Evolutionary conservation across 2,113 vertebrate genomes (phyloP), one percentile per base, ranked within the genome.

Genomic region (Puma concolor): DNA sequence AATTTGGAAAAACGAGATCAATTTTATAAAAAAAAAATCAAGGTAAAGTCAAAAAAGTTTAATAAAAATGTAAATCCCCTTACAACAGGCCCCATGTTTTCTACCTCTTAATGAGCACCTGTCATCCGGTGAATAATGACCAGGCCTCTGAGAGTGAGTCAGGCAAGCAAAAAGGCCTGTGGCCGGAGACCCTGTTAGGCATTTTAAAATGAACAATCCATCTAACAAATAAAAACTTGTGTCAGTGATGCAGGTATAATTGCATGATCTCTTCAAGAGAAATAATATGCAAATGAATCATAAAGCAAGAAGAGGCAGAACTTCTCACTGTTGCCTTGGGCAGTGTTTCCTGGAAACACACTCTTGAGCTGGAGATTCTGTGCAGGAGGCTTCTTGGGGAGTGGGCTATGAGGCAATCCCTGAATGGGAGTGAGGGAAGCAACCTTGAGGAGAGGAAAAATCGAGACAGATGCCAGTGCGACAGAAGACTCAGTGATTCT

Each of bases 51-150:
- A 97, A 96, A 90, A 69, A 92, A 98, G 91, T 95, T 98, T 98
- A 98, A 96, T 94, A 97, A 97, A 98, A 97, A 98, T 97, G 97
- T 95, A 98, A 98, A 97, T 98, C 84, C 76, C 12, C 72, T 86
- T 88, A 93, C 57, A 96, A 88, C 33, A 63, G 76, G 69, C 50
- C 60, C 69, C 84, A 1, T 63, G 50, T 66, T 88, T 95, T 81
- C 71, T 38, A 38, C 82, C 69, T 77, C 66, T 84, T 95, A 97
- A 98, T 94, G 97, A 97, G 91, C 91, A 97, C 88, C 97, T 96
- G 97, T 94, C 84, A 91, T 67, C 91, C 88, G 60, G 64, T 97
- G 96, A 98, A 72, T 94, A 95, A 96, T 95, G 94, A 71, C 57
- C 82, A 74, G 81, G 48, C 66, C 88, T 93, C 48, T 4, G 38